Evolutionary conservation across 2,888 invertebrate genomes (phyloP).

Genomic region (Pseudococcus longispinus): DNA sequence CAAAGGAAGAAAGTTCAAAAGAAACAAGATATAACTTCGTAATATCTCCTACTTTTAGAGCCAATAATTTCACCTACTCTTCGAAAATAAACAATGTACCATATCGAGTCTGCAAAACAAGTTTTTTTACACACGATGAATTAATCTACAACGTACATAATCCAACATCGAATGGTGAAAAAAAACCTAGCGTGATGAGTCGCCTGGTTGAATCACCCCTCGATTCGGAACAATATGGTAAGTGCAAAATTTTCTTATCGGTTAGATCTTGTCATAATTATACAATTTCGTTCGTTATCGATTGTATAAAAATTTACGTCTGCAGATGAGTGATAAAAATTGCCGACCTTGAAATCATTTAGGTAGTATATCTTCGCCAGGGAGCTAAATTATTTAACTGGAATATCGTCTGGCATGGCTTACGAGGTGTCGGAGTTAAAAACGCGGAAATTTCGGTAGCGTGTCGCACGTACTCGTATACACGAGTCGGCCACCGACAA

Average conservation of each 20-base stretch:
- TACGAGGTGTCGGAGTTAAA: slow-evolving; percentile 19
- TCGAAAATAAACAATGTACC: no score
- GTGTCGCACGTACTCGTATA: slow-evolving; percentile 12
- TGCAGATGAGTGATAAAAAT: slow-evolving; percentile 8
- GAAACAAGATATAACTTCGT: no score
- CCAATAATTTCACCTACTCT: no score
- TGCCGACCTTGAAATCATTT: not conserved
- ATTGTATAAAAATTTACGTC: not conserved
- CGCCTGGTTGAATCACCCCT: not conserved
- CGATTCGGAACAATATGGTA: not conserved
- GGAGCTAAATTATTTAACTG: slow-evolving; percentile 2
- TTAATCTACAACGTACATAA: not conserved
- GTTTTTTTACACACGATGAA: no score
- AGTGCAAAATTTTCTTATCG: slow-evolving; percentile 29
- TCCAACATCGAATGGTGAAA: not conserved
- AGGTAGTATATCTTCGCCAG: not conserved
- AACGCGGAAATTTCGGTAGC: slow-evolving; percentile 20
- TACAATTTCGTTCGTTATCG: not conserved
- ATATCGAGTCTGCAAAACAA: no score
- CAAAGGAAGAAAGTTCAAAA: no score
- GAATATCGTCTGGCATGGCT: slow-evolving; percentile 10
- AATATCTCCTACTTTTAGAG: no score
- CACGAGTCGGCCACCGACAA: slow-evolving; percentile 27
- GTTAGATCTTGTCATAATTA: not conserved
- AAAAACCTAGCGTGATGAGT: not conserved